These are phyloP conservation scores for Amphiura filiformis DNA, from an alignment of 35 echinoderm and acorn worm genomes.

Conservation along the genomic window DNA sequence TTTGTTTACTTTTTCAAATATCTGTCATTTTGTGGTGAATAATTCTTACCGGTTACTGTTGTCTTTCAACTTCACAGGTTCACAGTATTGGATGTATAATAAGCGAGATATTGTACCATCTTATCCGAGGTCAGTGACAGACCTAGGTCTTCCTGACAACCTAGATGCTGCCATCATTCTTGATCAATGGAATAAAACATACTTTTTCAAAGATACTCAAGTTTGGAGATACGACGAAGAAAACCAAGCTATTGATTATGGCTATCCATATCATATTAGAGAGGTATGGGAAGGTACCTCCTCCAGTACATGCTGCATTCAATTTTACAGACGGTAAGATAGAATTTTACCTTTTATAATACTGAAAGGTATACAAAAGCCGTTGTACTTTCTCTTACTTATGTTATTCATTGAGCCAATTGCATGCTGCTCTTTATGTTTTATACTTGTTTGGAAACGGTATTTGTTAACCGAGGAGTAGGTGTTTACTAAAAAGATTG, in stretches of 20 bases:
- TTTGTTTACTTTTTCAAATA: too few species aligned
- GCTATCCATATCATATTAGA: constrained; percentile 49
- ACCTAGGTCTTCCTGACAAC: constrained; percentile 38
- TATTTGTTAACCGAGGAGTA: too few species aligned
- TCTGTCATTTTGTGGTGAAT: too few species aligned
- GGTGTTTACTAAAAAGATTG: too few species aligned
- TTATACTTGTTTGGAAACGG: too few species aligned
- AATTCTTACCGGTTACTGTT: too few species aligned
- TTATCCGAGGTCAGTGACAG: constrained; percentile 55
- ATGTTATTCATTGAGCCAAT: too few species aligned
- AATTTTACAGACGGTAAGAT: constrained; percentile 66
- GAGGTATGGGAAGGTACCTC: constrained; percentile 56
- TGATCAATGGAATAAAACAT: constrained; percentile 72
- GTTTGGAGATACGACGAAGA: constrained; percentile 83
- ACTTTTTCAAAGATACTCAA: constrained; percentile 73
- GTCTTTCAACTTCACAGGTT: too few species aligned
- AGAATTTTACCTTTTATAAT: neutral
- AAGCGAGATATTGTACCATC: constrained; percentile 24
- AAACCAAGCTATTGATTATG: constrained; percentile 35
- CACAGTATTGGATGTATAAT: constrained; percentile 48
- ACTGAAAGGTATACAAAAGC: too few species aligned
- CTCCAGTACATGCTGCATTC: constrained; percentile 44
- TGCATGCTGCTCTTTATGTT: too few species aligned
- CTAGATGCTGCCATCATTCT: constrained; percentile 55
- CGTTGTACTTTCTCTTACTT: too few species aligned